A percentile compares a stretch with the other conserved stretches of the same genome.
Evolutionary conservation across 2,797 vertebrate species (phyloP).

Genomic region (Crocodylus rhombifer): DNA sequence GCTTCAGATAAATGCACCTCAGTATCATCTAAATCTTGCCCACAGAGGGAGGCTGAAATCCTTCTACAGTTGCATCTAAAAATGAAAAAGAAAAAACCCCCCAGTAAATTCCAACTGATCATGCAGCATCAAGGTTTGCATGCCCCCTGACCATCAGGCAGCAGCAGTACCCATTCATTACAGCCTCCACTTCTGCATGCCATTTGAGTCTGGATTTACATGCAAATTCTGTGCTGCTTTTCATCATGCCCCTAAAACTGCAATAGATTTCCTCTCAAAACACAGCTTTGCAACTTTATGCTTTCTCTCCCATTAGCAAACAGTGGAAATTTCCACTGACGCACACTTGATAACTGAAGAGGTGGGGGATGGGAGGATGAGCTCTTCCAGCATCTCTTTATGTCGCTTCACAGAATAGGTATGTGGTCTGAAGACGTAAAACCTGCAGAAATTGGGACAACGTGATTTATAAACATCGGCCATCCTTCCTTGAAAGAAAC

Average conservation of each 20-base stretch:
- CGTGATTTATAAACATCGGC: background rate
- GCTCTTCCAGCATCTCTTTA: conserved; percentile 59
- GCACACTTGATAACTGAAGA: conserved; percentile 71
- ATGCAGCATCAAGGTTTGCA: background rate
- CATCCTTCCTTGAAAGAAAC: background rate
- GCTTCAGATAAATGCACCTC: conserved; percentile 4
- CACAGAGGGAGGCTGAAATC: background rate
- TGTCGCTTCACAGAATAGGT: conserved; percentile 65
- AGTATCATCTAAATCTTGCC: background rate
- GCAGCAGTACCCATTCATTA: accelerated
- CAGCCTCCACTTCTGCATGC: background rate
- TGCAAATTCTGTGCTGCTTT: background rate
- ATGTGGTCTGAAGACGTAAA: conserved; percentile 59
- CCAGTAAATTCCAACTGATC: background rate
- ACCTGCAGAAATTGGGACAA: conserved; percentile 34
- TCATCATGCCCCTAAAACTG: background rate
- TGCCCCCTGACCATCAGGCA: background rate
- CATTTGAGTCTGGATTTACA: background rate
- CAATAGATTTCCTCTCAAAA: conserved; percentile 13
- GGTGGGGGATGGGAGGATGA: conserved; percentile 62
- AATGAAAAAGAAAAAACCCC: background rate
- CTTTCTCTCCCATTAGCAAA: conserved; percentile 64
- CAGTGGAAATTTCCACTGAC: conserved; percentile 85
- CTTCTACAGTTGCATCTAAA: background rate
- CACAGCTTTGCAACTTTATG: conserved; percentile 65